Base-by-base conservation (phyloP, 2,113 vertebrate genomes). In the Callorhinus ursinus region DNA sequence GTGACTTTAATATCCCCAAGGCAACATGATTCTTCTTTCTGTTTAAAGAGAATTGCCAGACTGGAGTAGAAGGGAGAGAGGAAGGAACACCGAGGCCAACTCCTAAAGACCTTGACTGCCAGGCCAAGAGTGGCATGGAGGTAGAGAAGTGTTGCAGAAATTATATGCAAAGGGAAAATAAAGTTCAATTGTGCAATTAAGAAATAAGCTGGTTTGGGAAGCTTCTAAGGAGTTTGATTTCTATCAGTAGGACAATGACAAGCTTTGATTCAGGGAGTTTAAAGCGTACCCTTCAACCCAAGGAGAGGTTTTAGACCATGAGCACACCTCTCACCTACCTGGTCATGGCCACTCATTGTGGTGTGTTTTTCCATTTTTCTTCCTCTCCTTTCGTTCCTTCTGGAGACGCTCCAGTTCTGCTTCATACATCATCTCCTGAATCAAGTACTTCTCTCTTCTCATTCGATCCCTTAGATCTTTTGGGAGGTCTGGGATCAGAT, bases 351-450 rank as follows among this genome's bases (percentile, higher is more conserved):
- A 99, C 97, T 99, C 99, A 16, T 99, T 99, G 98, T 99, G 99
- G 33, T 99, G 99, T 51, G 98, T 98, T 98, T 98, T 99, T 61
- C 99, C 99, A 5, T 99, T 99, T 96, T 98, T 99, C 98, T 99
- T 99, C 95, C 99, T 99, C 98, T 99, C 99, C 4, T 99, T 99
- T 39, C 99, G 98, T 98, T 99, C 99, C 88, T 99, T 99, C 97
- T 99, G 99, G 72, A 99, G 99, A 31, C 99, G 98, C 80, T 99
- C 99, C 65, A 99, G 97, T 97, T 99, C 99, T 0, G 99, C 99
- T 98, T 99, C 99, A 42, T 99, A 99, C 99, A 99, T 99, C 99
- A 99, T 99, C 98, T 99, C 99, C 99, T 99, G 99, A 98, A 99
- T 99, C 84, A 99, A 98, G 95, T 99, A 99, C 97, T 99, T 99